Evolutionary conservation across 2,113 vertebrate species (phyloP).

Genomic region (Prinia subflava): DNA sequence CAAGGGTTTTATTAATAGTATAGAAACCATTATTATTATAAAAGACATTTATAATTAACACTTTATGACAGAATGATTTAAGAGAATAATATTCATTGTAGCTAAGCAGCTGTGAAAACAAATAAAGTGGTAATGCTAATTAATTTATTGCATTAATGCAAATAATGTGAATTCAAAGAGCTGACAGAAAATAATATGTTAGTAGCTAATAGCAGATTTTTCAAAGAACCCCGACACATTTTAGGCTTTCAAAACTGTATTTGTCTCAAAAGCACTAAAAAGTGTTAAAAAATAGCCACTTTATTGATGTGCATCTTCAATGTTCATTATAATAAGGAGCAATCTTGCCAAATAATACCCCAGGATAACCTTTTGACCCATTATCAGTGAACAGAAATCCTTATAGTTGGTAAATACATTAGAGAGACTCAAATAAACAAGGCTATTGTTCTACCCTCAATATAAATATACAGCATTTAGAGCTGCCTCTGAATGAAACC

Average conservation of each 20-base stretch:
- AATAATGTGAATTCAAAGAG: slow-evolving; percentile 61
- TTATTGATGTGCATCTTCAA: slow-evolving; percentile 58
- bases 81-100: slow-evolving; percentile 60
- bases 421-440: slow-evolving; percentile 18
- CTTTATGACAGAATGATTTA: slow-evolving; percentile 43
- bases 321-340: slow-evolving; percentile 58
- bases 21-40: slow-evolving; percentile 24
- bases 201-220: slow-evolving; percentile 52
- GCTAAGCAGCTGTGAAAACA: slow-evolving; percentile 56
- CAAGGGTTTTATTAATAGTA: slow-evolving; percentile 13
- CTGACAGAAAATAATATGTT: slow-evolving; percentile 58
- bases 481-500: background rate
- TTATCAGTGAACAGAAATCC: slow-evolving; percentile 52
- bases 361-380: slow-evolving; percentile 51
- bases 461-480: background rate
- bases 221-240: slow-evolving; percentile 21
- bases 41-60: slow-evolving; percentile 59
- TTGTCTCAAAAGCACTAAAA: slow-evolving; percentile 54
- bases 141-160: slow-evolving; percentile 53
- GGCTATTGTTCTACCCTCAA: background rate
- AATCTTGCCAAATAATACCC: slow-evolving; percentile 65
- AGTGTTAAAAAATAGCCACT: slow-evolving; percentile 32
- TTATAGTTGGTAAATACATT: slow-evolving; percentile 58
- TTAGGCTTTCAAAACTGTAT: slow-evolving; percentile 29
- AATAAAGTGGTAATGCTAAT: slow-evolving; percentile 56